Base-by-base conservation (phyloP, 2,888 invertebrate genomes). In the Mesodorylaimus sp. region DNA sequence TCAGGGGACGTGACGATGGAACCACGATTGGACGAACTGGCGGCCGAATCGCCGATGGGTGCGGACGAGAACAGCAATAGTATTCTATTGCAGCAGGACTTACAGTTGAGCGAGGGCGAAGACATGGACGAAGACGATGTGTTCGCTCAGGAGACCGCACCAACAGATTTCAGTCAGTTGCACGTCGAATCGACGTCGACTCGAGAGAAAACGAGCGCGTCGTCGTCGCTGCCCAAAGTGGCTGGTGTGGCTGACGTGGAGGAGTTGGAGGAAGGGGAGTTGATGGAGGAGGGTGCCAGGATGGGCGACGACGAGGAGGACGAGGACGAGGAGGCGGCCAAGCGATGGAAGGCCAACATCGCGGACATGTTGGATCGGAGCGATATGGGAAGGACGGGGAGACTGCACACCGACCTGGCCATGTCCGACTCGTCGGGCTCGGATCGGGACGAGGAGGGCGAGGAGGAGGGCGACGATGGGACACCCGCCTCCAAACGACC, bases 321-420 rank as follows among this genome's bases (percentile, higher is more conserved):
- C 23, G 36, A 29, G 38, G 25, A 19, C 41, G n/a, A 24, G 44
- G 36, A 32, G 43, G 41, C 19, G 51, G 51, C 36, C 36, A 36
- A 23, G 23, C 24, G 25, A 23, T 13, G 13, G 47, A 47, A 36
- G 16, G 32, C 16, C 42, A n/a, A 16, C 42, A 19, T 36, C 24
- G 26, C 7, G 19, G 47, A 29, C 21, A 10, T 39, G 41, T 21
- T 39, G 41, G 41, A 39, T 21, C 41, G 21, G 21, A 39, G 41
- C 21, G 10, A 13, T 10, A 39, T 60, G 59, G 47, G 54, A 28
- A 45, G 53, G 7, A 47, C 51, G 26, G 62, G 60, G 1, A 59
- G 61, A 50, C 52, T 64, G 27, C 55, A 58, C 50, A 55, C 57
- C 25, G 63, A 64, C 47, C 48, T 64, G 51, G 62, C 58, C 21